These are phyloP conservation scores for Drosophila maculinotata DNA, from an alignment of 2,888 invertebrate species.

Conservation along the genomic window DNA sequence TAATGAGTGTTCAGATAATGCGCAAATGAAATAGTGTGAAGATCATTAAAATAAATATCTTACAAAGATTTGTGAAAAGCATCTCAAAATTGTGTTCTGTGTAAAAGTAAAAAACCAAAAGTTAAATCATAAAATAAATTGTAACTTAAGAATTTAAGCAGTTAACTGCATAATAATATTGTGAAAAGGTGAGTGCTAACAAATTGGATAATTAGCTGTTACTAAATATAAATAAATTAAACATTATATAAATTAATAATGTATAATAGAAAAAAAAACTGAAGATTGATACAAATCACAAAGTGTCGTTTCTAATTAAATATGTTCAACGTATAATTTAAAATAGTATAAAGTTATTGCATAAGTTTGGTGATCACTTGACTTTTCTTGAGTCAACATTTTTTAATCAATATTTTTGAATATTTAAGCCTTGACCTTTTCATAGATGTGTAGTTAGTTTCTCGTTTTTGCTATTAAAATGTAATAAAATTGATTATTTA, in stretches of 20 bases:
- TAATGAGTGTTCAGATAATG: constrained; percentile 17
- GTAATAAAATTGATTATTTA: constrained; percentile 21
- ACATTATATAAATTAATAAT: neutral
- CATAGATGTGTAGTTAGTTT: constrained; percentile 16
- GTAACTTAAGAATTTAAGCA: constrained; percentile 35
- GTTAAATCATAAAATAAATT: no score
- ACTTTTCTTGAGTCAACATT: neutral
- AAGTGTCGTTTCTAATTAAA: neutral
- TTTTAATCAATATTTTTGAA: constrained; percentile 12
- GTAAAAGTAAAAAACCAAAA: constrained; percentile 12
- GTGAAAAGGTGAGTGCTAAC: constrained; percentile 44
- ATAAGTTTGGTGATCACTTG: neutral
- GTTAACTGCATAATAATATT: constrained; percentile 33
- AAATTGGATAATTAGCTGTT: constrained; percentile 1
- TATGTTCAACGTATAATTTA: constrained; percentile 2
- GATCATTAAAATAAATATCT: constrained; percentile 5
- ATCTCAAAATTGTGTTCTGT: constrained; percentile 11
- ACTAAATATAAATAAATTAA: neutral
- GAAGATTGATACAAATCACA: neutral
- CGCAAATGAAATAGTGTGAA: constrained; percentile 10
- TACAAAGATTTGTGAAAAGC: constrained; percentile 26
- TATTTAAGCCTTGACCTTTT: constrained; percentile 31
- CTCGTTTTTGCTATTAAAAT: constrained; percentile 11
- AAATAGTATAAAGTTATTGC: neutral
- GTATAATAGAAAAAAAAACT: neutral